Base-by-base conservation (phyloP, 2,888 invertebrate genomes). In the Theodoxus fluviatilis region DNA sequence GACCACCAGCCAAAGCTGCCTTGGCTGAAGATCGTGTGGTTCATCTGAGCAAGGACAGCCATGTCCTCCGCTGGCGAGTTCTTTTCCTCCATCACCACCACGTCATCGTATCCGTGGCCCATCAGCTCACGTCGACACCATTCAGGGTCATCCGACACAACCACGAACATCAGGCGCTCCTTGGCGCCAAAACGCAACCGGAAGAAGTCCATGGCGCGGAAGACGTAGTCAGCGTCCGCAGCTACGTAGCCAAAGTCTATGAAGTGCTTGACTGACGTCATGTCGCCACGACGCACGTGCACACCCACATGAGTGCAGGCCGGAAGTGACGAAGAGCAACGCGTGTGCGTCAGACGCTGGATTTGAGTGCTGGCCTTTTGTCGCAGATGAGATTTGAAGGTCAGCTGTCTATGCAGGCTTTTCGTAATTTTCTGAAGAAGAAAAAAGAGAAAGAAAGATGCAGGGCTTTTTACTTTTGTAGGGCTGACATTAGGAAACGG, bases 11-110 rank as follows among this genome's bases (percentile, higher is more conserved):
- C 80, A 72, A 74, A 81, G 9, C 78, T 80, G 3, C 81, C 81
- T 18, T 75, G 68, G 2, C 80, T 78, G 3, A 81, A 74, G 28
- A 90, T 89, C 25, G 88, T 87, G 79, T 90, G 89, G 55, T 75
- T 75, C 47, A 75, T 69, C 35, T 69, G 33, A 9, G 72, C 63
- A 40, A 76, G 31, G 33, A 75, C 67, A 1, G 75, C 75, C 47
- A 75, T 63, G 55, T 75, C 75, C 12, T 70, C 49, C 33, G 47
- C 69, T 1, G 68, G 73, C 6, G 40, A n/a, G 37, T 70, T 67
- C 6, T 33, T 37, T 9, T 35, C 47, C 25, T 64, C 18, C n/a
- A 70, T 28, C 31, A 71, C 47, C 28, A 18, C 28, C 18, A 68
- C 68, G 33, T 68, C 59, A n/a, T 68, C 57, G 9, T 68, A 40